Base-by-base conservation (phyloP, 2,113 vertebrate species). In the Psammodynastes pulverulentus region DNA sequence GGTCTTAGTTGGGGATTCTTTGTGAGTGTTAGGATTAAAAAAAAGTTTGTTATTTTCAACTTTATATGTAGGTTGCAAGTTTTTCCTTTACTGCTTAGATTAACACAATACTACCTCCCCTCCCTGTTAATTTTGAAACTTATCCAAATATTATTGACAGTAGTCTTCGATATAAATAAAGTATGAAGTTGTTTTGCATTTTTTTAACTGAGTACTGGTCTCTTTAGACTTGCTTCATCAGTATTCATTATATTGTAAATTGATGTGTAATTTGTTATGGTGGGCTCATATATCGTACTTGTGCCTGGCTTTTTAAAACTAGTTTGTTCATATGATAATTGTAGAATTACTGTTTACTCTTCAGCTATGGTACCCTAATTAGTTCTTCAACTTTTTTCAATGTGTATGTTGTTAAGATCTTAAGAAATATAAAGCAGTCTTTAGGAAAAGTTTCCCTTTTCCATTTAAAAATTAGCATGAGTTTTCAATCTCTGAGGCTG, bases 271-370 rank as follows among this genome's bases (percentile, higher is more conserved):
- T 95, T 96, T 93, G 94, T 93, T 92, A 92, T 62, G 45, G 94
- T 95, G 34, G 84, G 87, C 87, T 93, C 94, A 91, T 94, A 95
- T 95, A 49, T 49, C 10, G 9, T 49, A 94, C 94, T 96, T 95
- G 93, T 92, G 92, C 95, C 94, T 95, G 94, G 93, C 89, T 93
- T 94, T 96, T 96, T 48, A 46, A 51, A 94, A 95, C 87, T 91
- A 92, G 96, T 94, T 96, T 92, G 92, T 94, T 34, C 90, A 56
- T 34, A 43, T 43, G 1, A 43, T 79, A 86, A 34, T 53, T 93
- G 62, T 92, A 85, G 90, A 95, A 92, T 90, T 94, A 89, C 87
- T 94, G 54, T 92, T 96, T 95, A 94, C 89, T 89, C 79, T 95
- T 94, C 91, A 92, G 49, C 87, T 43, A 48, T 39, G 94, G 84